These are phyloP conservation scores for Chironomus riparius DNA, from an alignment of 2,888 invertebrate genomes.

Conservation along the genomic window DNA sequence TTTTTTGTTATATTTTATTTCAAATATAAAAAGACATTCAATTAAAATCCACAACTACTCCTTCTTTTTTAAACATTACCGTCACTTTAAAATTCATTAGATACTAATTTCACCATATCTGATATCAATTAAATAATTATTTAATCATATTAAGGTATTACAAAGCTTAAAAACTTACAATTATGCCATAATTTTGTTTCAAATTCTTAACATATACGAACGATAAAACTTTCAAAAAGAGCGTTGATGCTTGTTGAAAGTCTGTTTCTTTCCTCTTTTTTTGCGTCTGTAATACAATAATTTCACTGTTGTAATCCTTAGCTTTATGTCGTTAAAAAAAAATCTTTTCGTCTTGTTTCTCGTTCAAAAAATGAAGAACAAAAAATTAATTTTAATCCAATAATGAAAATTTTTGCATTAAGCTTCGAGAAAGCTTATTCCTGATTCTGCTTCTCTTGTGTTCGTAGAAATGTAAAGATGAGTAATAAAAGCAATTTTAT, in stretches of 20 bases:
- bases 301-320: background rate
- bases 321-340: background rate
- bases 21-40: no score
- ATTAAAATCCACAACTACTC: no score
- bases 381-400: slow-evolving; percentile 2
- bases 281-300: background rate
- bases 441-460: background rate
- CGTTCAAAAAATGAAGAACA: background rate
- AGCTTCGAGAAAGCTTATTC: background rate
- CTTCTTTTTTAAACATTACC: no score
- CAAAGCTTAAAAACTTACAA: slow-evolving; percentile 7
- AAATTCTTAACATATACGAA: background rate
- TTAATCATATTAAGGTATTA: background rate
- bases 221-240: background rate
- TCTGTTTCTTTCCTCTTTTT: background rate
- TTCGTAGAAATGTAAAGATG: background rate
- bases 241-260: background rate
- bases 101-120: no score
- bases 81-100: no score
- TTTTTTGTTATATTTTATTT: no score
- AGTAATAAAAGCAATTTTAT: background rate
- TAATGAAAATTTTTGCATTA: background rate
- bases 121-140: no score
- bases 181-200: slow-evolving; percentile 22
- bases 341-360: background rate